Conservation (phyloP, 2,113 vertebrate species). For the Vanacampus margaritifer region DNA sequence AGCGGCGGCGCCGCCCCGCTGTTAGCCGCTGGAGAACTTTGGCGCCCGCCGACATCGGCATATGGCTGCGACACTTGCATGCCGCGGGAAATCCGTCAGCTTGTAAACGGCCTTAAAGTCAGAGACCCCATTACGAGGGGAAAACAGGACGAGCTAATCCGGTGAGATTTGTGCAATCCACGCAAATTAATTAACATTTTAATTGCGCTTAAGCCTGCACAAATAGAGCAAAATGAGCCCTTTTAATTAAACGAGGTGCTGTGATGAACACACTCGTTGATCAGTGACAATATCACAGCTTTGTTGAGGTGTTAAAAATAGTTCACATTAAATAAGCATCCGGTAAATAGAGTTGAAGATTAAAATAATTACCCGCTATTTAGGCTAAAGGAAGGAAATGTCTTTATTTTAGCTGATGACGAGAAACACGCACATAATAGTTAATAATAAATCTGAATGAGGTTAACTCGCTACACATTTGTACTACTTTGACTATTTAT, state of each 20-base stretch:
- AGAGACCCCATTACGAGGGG: neutral
- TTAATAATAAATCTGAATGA: neutral
- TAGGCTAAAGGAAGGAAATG: neutral
- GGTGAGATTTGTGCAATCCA: neutral
- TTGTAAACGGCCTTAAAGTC: conserved; percentile 1
- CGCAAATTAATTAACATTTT: neutral
- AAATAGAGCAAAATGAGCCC: neutral
- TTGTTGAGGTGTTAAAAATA: neutral
- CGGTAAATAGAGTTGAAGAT: too few species aligned
- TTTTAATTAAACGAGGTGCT: conserved; percentile 1
- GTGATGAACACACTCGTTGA: neutral
- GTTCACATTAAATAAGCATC: neutral
- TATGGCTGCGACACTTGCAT: neutral
- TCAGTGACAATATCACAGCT: neutral
- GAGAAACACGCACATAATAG: neutral
- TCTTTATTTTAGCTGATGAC: neutral
- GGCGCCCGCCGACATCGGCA: neutral
- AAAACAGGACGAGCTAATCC: neutral
- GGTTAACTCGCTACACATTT: neutral
- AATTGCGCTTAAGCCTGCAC: neutral
- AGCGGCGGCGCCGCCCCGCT: too few species aligned
- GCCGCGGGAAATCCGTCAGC: neutral
- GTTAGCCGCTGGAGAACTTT: neutral
- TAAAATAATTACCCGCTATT: too few species aligned
- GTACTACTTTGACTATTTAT: too few species aligned